Evolutionary conservation across 1,140 invertebrate species (phyloP).

Genomic region (Reticulitermes speratus): DNA sequence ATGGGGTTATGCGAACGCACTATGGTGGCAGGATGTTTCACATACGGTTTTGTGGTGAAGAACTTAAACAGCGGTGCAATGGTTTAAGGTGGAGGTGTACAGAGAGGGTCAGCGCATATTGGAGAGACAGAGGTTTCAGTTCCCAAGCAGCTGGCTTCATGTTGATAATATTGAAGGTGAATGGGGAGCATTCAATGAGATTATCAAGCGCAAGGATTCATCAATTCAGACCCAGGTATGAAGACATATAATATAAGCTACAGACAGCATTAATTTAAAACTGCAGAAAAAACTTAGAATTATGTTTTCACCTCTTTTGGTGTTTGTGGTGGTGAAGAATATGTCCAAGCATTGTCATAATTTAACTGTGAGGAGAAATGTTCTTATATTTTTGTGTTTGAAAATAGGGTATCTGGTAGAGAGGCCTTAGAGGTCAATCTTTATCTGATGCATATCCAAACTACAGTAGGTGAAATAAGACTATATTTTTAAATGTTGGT

Average conservation of each 20-base stretch:
- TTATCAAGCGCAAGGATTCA: conserved; percentile 96
- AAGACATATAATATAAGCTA: conserved; percentile 5
- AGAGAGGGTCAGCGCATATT: conserved; percentile 95
- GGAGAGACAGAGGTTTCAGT: conserved; percentile 96
- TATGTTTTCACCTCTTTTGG: not conserved
- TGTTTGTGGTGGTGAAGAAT: not conserved
- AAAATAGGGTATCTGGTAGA: no score
- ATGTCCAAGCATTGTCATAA: not conserved
- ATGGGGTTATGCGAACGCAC: no score
- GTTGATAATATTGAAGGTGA: conserved; percentile 99
- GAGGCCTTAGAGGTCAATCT: no score
- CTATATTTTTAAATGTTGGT: no score
- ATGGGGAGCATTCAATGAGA: conserved; percentile 99
- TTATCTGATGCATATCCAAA: no score
- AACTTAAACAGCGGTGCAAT: not conserved
- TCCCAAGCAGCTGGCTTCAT: conserved; percentile 94
- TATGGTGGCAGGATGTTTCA: no score
- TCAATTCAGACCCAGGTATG: conserved; percentile 93
- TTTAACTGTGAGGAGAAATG: no score
- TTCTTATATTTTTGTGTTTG: no score
- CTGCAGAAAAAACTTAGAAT: no score
- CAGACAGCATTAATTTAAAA: no score
- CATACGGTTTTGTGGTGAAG: no score
- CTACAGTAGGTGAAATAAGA: no score
- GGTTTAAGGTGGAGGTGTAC: conserved; percentile 72